Evolutionary conservation across 2,797 vertebrate species (phyloP).

Genomic region (Hafferia zeledoni): DNA sequence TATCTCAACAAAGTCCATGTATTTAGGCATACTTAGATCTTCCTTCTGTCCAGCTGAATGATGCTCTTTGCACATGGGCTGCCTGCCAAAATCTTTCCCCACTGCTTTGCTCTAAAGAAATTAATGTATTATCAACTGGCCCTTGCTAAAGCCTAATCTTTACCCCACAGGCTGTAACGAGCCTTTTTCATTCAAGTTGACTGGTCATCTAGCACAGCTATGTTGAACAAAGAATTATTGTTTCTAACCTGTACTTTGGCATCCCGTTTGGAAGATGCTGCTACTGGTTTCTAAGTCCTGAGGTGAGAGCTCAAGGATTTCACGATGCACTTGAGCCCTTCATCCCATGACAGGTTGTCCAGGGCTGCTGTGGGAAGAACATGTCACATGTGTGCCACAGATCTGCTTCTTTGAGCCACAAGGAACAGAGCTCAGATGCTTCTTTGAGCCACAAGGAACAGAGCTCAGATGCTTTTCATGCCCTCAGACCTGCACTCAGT

Average conservation of each 20-base stretch:
- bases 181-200: neutral
- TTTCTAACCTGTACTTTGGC: neutral
- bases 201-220: neutral
- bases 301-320: neutral
- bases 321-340: neutral
- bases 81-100: neutral
- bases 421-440: neutral
- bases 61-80: neutral
- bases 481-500: neutral
- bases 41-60: neutral
- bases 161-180: neutral
- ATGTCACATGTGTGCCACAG: fast-evolving
- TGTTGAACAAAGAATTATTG: neutral
- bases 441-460: neutral
- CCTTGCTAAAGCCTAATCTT: neutral
- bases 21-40: neutral
- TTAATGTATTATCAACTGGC: neutral
- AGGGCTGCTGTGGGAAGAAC: neutral
- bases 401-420: neutral
- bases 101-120: neutral
- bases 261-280: neutral
- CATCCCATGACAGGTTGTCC: fast-evolving
- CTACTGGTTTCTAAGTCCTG: neutral
- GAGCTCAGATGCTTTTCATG: neutral
- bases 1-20: neutral